A percentile compares a stretch with the other conserved stretches of the same genome.
phyloP scores from a whole-genome alignment of 2,888 invertebrate species.

The Ectobius pallidus region DNA sequence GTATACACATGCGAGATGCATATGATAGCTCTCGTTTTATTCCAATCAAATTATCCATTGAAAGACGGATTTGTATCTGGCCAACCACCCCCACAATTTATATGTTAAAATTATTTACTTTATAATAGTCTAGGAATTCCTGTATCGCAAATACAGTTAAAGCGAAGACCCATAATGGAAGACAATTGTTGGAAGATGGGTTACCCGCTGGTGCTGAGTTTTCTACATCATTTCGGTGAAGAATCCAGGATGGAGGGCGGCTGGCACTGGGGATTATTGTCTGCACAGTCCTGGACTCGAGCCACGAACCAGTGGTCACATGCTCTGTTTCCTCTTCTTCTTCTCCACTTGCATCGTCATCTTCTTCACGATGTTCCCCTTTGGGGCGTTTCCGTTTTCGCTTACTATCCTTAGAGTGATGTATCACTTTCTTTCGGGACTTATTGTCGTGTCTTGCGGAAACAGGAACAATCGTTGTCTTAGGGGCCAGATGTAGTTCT shows the following conservation, averaged over 20 bases:
- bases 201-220: neutral
- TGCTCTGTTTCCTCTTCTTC: neutral
- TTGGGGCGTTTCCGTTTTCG: conserved; percentile 34
- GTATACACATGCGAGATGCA: neutral
- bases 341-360: conserved; percentile 4
- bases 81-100: neutral
- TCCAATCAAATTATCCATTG: neutral
- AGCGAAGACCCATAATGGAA: conserved; percentile 36
- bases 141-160: neutral
- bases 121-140: no score
- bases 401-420: conserved; percentile 20
- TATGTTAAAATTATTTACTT: neutral
- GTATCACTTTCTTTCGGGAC: conserved; percentile 33
- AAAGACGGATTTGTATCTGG: conserved; percentile 1
- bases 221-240: conserved; percentile 33
- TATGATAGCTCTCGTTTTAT: neutral
- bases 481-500: conserved; percentile 42
- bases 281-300: conserved; percentile 36
- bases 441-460: conserved; percentile 36
- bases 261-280: conserved; percentile 29
- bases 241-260: conserved; percentile 33
- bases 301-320: conserved; percentile 34
- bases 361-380: neutral
- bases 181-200: conserved; percentile 23
- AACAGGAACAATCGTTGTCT: conserved; percentile 40